Evolutionary conservation across 2,797 vertebrate species (phyloP).

Genomic region (Danio choprae): DNA sequence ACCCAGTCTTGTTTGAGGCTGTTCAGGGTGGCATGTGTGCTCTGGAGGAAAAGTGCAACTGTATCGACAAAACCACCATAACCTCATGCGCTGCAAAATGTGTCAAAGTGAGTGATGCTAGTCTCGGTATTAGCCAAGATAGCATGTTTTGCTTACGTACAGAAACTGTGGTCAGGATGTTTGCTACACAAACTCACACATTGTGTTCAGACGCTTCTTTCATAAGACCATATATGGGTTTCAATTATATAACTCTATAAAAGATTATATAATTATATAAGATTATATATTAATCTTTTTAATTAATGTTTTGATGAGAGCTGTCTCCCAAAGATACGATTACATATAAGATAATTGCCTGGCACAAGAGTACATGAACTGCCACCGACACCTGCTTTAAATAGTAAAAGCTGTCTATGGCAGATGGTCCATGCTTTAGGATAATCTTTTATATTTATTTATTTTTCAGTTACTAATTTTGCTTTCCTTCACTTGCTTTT

Average conservation of each 20-base stretch:
- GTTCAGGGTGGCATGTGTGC: constrained; percentile 89
- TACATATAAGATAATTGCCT: not conserved
- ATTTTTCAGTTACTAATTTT: not conserved
- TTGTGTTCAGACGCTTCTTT: not conserved
- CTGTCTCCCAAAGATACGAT: not conserved
- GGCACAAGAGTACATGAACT: not conserved
- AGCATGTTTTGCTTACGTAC: constrained; percentile 8
- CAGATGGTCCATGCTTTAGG: constrained; percentile 4
- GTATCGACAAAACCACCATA: constrained; percentile 72
- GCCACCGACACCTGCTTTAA: constrained; percentile 1
- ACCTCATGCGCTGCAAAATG: constrained; percentile 71
- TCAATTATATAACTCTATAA: not conserved
- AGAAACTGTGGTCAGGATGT: constrained; percentile 3
- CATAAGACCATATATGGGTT: not conserved
- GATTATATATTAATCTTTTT: no score
- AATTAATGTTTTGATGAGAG: not conserved
- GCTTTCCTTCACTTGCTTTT: constrained; percentile 26
- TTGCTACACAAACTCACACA: not conserved
- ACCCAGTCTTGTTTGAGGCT: constrained; percentile 89
- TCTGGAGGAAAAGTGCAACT: constrained; percentile 82
- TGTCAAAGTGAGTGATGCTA: constrained; percentile 61
- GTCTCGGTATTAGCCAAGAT: not conserved
- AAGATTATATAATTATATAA: no score
- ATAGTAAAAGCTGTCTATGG: not conserved
- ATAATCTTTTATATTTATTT: not conserved